These are phyloP conservation scores for Halocaridina rubra DNA, from an alignment of 2,888 invertebrate species.

Conservation along the genomic window DNA sequence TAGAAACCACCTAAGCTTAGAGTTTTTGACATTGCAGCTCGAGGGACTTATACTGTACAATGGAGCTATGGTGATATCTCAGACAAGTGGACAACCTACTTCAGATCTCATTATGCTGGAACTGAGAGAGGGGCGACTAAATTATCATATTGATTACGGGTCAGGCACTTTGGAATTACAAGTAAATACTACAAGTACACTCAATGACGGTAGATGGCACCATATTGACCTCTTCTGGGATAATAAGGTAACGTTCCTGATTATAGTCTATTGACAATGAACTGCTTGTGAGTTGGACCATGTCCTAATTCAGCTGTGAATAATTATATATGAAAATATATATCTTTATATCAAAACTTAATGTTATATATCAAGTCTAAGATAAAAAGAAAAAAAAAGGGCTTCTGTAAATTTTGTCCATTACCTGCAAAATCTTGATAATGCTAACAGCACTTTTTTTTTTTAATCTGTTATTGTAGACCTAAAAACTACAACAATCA, in stretches of 20 bases:
- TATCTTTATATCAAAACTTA: too few species aligned
- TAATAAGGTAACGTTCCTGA: slow-evolving; percentile 81
- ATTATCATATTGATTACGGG: slow-evolving; percentile 92
- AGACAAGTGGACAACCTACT: slow-evolving; percentile 78
- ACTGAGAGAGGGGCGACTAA: slow-evolving; percentile 89
- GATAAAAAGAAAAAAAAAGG: too few species aligned
- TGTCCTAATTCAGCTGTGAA: too few species aligned
- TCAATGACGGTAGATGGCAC: slow-evolving; percentile 98
- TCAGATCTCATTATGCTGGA: slow-evolving; percentile 93
- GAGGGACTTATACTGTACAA: slow-evolving; percentile 95
- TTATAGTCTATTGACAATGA: too few species aligned
- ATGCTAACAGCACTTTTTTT: too few species aligned
- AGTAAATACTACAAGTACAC: slow-evolving; percentile 81
- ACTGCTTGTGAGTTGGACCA: too few species aligned
- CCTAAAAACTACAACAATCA: too few species aligned
- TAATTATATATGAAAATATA: too few species aligned
- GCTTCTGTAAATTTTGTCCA: too few species aligned
- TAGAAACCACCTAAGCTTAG: slow-evolving; percentile 91
- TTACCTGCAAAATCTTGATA: too few species aligned
- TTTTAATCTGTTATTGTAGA: too few species aligned
- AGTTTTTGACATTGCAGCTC: slow-evolving; percentile 91
- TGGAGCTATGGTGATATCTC: slow-evolving; percentile 94
- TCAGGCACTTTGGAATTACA: slow-evolving; percentile 89
- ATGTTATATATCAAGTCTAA: too few species aligned
- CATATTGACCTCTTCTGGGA: slow-evolving; percentile 95